Base-by-base conservation (phyloP, 2,797 vertebrate genomes). In the Sebastes taczanowskii region DNA sequence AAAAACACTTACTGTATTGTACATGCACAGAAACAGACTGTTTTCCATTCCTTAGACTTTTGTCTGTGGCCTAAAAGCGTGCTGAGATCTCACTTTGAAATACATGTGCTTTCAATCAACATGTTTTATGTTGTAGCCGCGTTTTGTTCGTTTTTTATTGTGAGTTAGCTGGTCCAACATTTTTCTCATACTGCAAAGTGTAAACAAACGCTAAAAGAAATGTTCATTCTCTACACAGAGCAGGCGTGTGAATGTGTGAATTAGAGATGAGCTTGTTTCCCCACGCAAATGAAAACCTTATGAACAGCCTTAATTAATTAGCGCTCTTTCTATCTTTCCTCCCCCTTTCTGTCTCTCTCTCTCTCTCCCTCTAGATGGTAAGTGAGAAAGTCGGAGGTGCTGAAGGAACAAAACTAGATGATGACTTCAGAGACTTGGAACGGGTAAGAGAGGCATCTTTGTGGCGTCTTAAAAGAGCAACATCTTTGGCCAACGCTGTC, bases 351-450 rank as follows among this genome's bases (percentile, higher is more conserved):
- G 2, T 49, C 52, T 38, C n/a, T 72, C 52, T 71, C 52, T 71
- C 52, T 71, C 53, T 71, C 53, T 65, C 65, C 11, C 65, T 78
- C 11, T 89, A 99, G 99, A 95, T 99, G 96, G 99, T 99, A 83
- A 99, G 99, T 13, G 99, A 99, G 95, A 99, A 99, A 92, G 99
- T 99, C 0, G 98, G 98, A 70, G 98, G 98, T 20, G 98, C 98
- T 3, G 98, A 99, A 90, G 98, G 98, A 93, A 99, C 98, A 59
- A 99, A 99, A 93, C 94, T 99, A 2, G 98, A 99, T 1, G 97
- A 99, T 89, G 98, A 99, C 94, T 99, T 99, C 94, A 99, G 95
- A 91, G 98, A 99, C 81, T 96, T 99, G 97, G 98, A 99, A 90
- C 97, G 97, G 96, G 98, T 99, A 94, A 95, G 97, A 58, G 29